These are phyloP conservation scores for Scaptomyza pallida DNA, from an alignment of 1,140 invertebrate species.

Conservation along the genomic window DNA sequence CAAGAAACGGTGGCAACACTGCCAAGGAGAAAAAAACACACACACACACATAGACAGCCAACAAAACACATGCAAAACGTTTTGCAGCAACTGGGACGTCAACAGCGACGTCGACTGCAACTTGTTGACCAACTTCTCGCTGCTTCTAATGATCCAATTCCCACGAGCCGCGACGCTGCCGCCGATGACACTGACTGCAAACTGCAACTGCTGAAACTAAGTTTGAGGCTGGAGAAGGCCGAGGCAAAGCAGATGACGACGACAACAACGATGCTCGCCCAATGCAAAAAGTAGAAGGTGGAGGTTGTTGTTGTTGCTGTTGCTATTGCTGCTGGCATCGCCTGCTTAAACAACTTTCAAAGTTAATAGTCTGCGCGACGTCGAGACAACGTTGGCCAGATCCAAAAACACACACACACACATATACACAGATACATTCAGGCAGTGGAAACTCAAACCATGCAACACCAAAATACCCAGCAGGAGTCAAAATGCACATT, in stretches of 20 bases:
- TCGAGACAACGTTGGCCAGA: slow-evolving; percentile 71
- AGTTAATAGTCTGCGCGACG: slow-evolving; percentile 80
- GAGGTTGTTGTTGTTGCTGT: slow-evolving; percentile 58
- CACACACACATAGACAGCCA: slow-evolving; percentile 39
- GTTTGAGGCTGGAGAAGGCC: slow-evolving; percentile 3
- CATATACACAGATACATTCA: slow-evolving; percentile 8
- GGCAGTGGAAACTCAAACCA: slow-evolving; percentile 26
- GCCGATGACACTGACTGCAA: slow-evolving; percentile 75
- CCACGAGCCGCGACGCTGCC: slow-evolving; percentile 70
- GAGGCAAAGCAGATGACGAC: slow-evolving; percentile 51
- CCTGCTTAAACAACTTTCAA: slow-evolving; percentile 82
- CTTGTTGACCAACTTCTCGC: slow-evolving; percentile 76
- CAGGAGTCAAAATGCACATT: slow-evolving; percentile 53
- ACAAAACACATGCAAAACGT: slow-evolving; percentile 70
- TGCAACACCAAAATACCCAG: slow-evolving; percentile 55
- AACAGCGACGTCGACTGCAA: slow-evolving; percentile 24
- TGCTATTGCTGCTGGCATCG: slow-evolving; percentile 60
- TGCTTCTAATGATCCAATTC: slow-evolving; percentile 82
- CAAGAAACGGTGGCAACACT: slow-evolving; percentile 71
- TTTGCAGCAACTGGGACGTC: slow-evolving; percentile 26
- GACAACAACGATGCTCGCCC: slow-evolving; percentile 55
- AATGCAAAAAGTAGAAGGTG: slow-evolving; percentile 80
- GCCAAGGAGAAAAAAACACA: slow-evolving; percentile 24
- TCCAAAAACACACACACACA: slow-evolving; percentile 39
- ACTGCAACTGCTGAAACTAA: slow-evolving; percentile 49